These are phyloP conservation scores for Hiodon tergisus DNA, from an alignment of 2,113 vertebrate species.

Conservation along the genomic window DNA sequence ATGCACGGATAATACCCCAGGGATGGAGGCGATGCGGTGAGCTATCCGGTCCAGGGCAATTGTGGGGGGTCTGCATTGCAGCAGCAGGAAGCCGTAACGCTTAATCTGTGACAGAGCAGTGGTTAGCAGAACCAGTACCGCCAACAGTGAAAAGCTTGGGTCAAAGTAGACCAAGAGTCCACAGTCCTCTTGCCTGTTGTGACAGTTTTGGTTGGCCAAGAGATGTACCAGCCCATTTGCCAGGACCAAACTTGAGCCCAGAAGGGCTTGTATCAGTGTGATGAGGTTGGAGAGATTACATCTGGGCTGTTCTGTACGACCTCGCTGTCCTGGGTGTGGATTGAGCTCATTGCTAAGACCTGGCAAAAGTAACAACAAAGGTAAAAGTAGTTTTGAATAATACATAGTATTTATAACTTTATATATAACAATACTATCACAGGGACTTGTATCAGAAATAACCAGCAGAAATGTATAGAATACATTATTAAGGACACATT, in stretches of 20 bases:
- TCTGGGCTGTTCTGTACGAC: not conserved
- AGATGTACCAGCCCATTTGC: constrained; percentile 49
- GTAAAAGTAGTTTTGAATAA: not conserved
- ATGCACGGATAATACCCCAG: constrained; percentile 59
- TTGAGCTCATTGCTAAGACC: not conserved
- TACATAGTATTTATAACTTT: not conserved
- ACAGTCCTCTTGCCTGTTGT: constrained; percentile 35
- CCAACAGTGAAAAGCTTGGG: constrained; percentile 50
- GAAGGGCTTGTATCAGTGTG: constrained; percentile 35
- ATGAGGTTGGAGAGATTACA: not conserved
- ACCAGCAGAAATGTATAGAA: too few relatives aligned
- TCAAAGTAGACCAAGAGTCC: constrained; percentile 55
- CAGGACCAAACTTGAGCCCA: constrained; percentile 50
- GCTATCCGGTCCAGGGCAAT: constrained; percentile 44
- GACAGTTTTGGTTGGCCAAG: constrained; percentile 30
- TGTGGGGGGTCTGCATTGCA: constrained; percentile 55
- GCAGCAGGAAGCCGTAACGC: constrained; percentile 53
- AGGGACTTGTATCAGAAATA: too few relatives aligned
- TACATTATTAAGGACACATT: not conserved
- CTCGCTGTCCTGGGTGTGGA: constrained; percentile 1
- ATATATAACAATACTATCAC: too few relatives aligned
- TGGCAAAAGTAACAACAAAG: not conserved
- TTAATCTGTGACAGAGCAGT: constrained; percentile 44
- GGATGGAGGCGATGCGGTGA: constrained; percentile 42
- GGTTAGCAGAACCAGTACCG: constrained; percentile 45